Evolutionary conservation across 2,113 vertebrate species (phyloP), one percentile per base, ranked within the genome.

Genomic region (Dasypus novemcinctus): DNA sequence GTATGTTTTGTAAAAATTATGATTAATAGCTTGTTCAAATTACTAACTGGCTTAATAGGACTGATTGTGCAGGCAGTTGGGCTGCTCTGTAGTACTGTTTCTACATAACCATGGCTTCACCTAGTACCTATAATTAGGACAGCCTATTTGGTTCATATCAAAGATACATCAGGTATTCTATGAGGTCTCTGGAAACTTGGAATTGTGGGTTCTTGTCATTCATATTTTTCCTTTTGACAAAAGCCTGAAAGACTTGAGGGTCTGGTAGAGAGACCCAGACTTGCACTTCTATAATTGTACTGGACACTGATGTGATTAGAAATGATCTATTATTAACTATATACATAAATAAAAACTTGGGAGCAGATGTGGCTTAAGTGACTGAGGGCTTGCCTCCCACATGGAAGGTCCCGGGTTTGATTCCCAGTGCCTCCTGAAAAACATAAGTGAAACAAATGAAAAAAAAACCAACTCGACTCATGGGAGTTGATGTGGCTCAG

Each of bases 101-200:
- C 21, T 83, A 1, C 68, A 52, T 87, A 49, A 21, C 57, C 27
- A 25, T 57, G 23, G 17, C 9, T 95, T 31, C 12, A 12, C 29
- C n/a, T 88, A 21, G 81, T 95, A 83, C 52, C 74, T 82, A 5
- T 72, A 93, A 69, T 82, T 90, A 93, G 63, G 61, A 66, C 4
- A 46, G 38, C 15, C 9, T 76, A 21, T 85, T 74, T 93, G 31
- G 52, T 91, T 95, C 57, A 91, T 15, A 68, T 89, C 38, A 86
- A 14, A 87, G 87, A 36, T 91, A 33, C 31, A 21, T 72, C 72
- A 78, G 31, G 61, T 71, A 43, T 88, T 97, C 52, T 78, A 1
- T 71, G 74, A 86, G 41, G 41, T 89, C 43, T 95, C 66, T 91
- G 69, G 86, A 84, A 71, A 90, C 49, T 86, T 91, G 69, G 52